Conservation (phyloP, 2,888 invertebrate species). For the Argynnis bischoffii region DNA sequence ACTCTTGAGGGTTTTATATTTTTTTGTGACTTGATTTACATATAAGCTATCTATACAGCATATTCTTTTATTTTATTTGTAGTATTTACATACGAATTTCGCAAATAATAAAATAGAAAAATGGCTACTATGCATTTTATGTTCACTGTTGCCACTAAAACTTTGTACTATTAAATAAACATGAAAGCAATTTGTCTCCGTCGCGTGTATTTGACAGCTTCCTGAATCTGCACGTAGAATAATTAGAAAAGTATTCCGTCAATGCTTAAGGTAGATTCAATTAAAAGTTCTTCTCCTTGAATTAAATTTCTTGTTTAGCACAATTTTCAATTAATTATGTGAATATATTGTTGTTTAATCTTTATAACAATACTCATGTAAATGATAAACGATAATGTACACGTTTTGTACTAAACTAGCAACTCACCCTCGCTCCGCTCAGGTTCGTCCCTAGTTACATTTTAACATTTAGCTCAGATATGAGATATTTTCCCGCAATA, state of each 20-base stretch:
- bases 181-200: conserved; percentile 34
- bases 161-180: conserved; percentile 25
- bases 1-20: too few species aligned
- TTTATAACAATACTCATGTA: neutral
- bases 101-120: neutral
- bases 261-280: conserved; percentile 56
- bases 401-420: too few species aligned
- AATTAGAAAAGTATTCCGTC: conserved; percentile 60
- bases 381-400: too few species aligned
- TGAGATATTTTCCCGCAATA: too few species aligned
- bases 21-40: too few species aligned
- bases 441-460: too few species aligned
- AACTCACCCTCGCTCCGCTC: too few species aligned
- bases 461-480: too few species aligned
- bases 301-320: conserved; percentile 22
- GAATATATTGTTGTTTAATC: neutral
- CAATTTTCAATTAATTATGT: neutral
- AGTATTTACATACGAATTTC: too few species aligned
- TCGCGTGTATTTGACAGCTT: conserved; percentile 30
- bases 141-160: conserved; percentile 2
- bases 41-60: too few species aligned
- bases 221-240: conserved; percentile 38
- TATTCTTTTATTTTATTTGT: too few species aligned
- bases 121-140: neutral
- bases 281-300: conserved; percentile 56